Evolutionary conservation across 2,797 vertebrate species (phyloP), one percentile per base, ranked within the genome.

Genomic region (Sciurus vulgaris): DNA sequence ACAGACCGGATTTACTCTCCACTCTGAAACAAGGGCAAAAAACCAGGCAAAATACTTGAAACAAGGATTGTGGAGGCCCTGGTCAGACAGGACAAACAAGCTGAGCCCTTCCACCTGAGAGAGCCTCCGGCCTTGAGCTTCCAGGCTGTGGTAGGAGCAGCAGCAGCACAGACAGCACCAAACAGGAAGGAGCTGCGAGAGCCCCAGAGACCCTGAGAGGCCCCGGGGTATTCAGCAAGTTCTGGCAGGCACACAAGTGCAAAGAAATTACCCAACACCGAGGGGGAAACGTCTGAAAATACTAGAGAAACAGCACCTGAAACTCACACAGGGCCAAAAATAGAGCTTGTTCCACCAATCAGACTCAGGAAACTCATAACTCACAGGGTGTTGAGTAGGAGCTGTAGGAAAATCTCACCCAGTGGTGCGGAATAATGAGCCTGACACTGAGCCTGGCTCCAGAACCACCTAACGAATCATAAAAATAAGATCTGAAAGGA

Each of bases 231-330:
- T 9, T 51, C 26, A 30, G 30, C 70, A 63, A 61, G 30, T 33
- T 1, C 49, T 3, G 11, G 38, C 0, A 4, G 47, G 54, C 7
- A 22, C 35, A 5, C 1, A 7, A 26, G 7, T 8, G 24, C 11
- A 1, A 69, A 67, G 35, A 41, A 26, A n/a, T 18, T 9, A 8
- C n/a, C 65, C 0, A 6, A 10, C 5, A 30, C 63, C 63, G 28
- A 28, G 30, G 63, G 6, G 13, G 7, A 33, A 33, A 15, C 10
- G 20, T 35, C 51, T 11, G 74, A 54, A 49, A 44, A 86, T 83
- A 49, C 4, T 1, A 89, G 81, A 33, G 61, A 51, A 30, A 65
- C 12, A 65, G 28, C 30, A 33, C 63, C 30, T 33, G 28, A 65
- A 65, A 65, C 28, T 65, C 61, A 65, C 63, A 65, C 14, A 65